Evolutionary conservation across 1,140 invertebrate species (phyloP), one percentile per base, ranked within the genome.

Genomic region (Eulimnadia texana): DNA sequence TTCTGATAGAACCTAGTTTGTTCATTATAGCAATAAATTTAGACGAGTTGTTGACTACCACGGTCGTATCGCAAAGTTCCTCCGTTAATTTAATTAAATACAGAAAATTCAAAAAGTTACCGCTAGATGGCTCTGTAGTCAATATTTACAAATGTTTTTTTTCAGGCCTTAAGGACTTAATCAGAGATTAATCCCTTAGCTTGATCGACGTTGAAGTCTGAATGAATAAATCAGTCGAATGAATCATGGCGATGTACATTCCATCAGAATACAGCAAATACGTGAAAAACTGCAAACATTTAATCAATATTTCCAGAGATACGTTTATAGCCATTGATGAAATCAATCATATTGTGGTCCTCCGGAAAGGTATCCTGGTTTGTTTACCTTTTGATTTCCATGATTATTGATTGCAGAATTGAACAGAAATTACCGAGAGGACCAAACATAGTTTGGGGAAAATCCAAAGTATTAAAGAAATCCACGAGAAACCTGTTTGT

Each of bases 381-480:
- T 16, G 33, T 42, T 42, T 42, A 42, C 6, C 16, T 42, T 42
- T 42, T 42, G 33, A 42, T 42, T 42, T 42, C 6, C 33, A 9
- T 6, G 33, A 6, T 42, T 42, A 42, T 16, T 42, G 33, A 9
- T 42, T 42, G 6, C 33, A 42, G 6, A 42, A 42, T 42, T 42
- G n/a, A n/a, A 9, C 33, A 42, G 33, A 42, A 16, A 16, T 42
- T 9, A 16, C 16, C 33, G 33, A 42, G 16, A 6, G 16, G 33
- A 42, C 33, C 33, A 42, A 16, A 42, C 16, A 6, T 16, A 42
- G 33, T 16, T 6, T 42, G 6, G 33, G 6, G 33, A 57, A 57
- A n/a, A 13, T 57, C 22, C 24, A 57, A 22, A 27, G 27, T 10
- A 57, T 57, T 6, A 57, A 57, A 29, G 55, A 57, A 57, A 27